Percentiles rank a stretch among this genome's conserved stretches.
phyloP scores from a whole-genome alignment of 2,888 invertebrate species.

The Trissoscelio sp. region DNA sequence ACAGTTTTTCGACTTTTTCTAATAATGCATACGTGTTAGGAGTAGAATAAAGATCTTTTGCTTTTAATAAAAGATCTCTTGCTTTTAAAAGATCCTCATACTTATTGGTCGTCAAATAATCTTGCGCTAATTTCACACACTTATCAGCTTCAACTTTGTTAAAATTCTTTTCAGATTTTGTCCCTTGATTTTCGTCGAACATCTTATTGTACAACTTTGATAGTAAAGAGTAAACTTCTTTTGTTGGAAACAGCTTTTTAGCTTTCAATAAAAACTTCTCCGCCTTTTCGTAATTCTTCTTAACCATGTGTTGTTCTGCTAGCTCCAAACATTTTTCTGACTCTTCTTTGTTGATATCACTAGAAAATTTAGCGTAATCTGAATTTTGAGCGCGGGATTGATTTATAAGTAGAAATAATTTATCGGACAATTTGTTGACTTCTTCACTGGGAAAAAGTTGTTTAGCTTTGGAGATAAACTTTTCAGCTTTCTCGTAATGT shows the following conservation, averaged over 20 bases:
- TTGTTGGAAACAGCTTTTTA: conserved; percentile 83
- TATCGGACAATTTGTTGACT: not conserved
- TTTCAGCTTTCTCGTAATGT: not conserved
- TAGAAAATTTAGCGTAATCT: not conserved
- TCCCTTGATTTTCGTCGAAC: not conserved
- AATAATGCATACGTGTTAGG: conserved; percentile 88
- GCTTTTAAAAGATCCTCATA: conserved; percentile 94
- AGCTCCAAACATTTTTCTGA: conserved; percentile 94
- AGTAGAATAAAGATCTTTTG: conserved; percentile 86
- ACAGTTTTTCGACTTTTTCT: not conserved
- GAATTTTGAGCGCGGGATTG: not conserved
- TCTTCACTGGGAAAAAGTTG: not conserved
- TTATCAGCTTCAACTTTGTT: conserved; percentile 92
- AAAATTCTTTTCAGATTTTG: not conserved
- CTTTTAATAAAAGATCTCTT: conserved; percentile 93
- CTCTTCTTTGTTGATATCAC: conserved; percentile 91
- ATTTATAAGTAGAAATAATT: not conserved
- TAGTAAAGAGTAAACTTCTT: conserved; percentile 1
- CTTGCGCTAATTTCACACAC: conserved; percentile 93
- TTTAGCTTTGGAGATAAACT: conserved; percentile 2
- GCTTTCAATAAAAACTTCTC: conserved; percentile 95
- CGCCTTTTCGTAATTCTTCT: conserved; percentile 92
- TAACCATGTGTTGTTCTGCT: conserved; percentile 89
- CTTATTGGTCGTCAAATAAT: conserved; percentile 89
- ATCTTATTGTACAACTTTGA: not conserved